Evolutionary conservation across 2,113 vertebrate genomes (phyloP).

Genomic region (Chionodraco myersi): DNA sequence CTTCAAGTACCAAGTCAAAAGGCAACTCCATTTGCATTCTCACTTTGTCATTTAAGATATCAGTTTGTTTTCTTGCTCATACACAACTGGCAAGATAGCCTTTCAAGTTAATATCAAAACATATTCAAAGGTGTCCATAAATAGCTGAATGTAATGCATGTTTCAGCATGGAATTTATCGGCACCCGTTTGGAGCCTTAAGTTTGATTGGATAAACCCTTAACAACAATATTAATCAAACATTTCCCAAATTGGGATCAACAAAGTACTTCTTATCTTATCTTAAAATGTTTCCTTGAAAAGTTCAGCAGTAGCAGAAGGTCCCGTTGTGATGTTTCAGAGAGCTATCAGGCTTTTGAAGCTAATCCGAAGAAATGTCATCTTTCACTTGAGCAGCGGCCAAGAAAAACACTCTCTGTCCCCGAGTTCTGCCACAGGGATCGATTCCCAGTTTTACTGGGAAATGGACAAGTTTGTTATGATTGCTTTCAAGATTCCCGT

Average conservation of each 20-base stretch:
- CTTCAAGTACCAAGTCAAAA: background rate
- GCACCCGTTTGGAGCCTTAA: background rate
- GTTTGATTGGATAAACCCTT: constrained; percentile 7
- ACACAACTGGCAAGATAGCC: background rate
- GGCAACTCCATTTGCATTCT: background rate
- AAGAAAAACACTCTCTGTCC: constrained; percentile 77
- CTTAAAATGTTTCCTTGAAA: constrained; percentile 1
- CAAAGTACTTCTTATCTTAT: no score
- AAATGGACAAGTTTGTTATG: constrained; percentile 81
- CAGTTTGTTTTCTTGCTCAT: background rate
- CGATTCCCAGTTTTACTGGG: constrained; percentile 76
- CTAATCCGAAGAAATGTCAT: constrained; percentile 77
- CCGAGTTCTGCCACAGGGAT: constrained; percentile 72
- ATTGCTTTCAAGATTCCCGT: constrained; percentile 78
- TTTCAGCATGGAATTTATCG: background rate
- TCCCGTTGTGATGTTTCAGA: constrained; percentile 55
- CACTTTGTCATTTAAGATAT: background rate
- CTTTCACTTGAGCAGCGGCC: constrained; percentile 72
- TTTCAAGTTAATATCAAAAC: background rate
- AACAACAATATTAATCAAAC: constrained; percentile 15
- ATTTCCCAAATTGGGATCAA: no score
- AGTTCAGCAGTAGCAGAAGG: constrained; percentile 51
- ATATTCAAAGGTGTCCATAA: background rate
- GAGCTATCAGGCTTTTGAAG: constrained; percentile 69
- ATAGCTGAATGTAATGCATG: background rate